A percentile compares a stretch with the other conserved stretches of the same genome.
These are phyloP conservation scores for Limenitis camilla DNA, from an alignment of 2,888 invertebrate genomes.

Conservation along the genomic window DNA sequence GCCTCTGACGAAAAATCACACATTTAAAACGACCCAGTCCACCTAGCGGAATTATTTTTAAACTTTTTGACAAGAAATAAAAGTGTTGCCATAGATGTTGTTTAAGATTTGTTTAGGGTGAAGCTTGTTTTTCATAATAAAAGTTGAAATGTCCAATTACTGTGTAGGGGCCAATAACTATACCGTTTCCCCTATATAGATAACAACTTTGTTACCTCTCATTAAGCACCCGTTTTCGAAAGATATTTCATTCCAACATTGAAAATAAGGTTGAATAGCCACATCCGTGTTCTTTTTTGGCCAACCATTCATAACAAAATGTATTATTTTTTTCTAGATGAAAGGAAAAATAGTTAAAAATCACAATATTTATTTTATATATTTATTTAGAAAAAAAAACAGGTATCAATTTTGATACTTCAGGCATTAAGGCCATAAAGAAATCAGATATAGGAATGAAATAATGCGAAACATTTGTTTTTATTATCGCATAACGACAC, in stretches of 20 bases:
- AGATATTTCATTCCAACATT: background rate
- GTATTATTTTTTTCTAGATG: constrained; percentile 25
- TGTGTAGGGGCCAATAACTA: no score
- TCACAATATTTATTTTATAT: constrained; percentile 28
- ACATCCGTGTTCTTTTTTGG: background rate
- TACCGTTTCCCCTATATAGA: no score
- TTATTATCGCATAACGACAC: constrained; percentile 35
- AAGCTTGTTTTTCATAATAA: no score
- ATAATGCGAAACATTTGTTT: constrained; percentile 38
- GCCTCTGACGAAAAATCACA: no score
- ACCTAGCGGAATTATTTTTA: no score
- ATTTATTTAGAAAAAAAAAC: constrained; percentile 32
- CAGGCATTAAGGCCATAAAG: constrained; percentile 31
- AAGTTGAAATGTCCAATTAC: no score
- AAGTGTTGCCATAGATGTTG: no score
- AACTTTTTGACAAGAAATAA: no score
- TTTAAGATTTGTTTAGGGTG: no score
- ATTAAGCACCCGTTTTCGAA: background rate
- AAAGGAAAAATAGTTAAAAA: constrained; percentile 32
- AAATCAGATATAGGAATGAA: constrained; percentile 30
- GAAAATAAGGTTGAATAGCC: background rate
- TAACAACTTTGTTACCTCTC: background rate
- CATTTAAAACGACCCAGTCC: no score
- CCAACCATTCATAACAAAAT: background rate
- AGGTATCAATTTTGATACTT: constrained; percentile 35